phyloP scores from a whole-genome alignment of 2,113 vertebrate species.

The Mastomys natalensis region DNA sequence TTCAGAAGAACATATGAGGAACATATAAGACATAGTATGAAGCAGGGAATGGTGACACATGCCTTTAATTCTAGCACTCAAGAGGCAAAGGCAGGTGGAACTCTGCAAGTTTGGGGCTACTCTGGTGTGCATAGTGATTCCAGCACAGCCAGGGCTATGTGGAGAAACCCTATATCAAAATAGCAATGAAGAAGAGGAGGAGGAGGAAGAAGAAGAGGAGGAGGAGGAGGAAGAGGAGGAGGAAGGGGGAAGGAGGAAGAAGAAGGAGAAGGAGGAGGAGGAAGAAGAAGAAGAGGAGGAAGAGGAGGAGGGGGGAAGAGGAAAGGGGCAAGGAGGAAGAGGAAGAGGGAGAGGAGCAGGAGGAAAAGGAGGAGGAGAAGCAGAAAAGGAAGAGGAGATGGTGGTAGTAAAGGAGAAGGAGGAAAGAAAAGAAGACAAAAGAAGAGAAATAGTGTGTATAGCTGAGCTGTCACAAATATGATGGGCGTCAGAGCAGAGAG shows the following conservation, averaged over 20 bases:
- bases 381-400: too few relatives aligned
- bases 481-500: not conserved
- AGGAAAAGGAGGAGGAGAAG: too few relatives aligned
- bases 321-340: too few relatives aligned
- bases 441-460: rapidly evolving
- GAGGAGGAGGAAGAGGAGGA: too few relatives aligned
- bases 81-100: not conserved
- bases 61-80: not conserved
- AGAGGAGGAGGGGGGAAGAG: too few relatives aligned
- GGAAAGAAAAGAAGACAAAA: not conserved
- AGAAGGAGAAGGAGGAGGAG: too few relatives aligned
- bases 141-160: too few relatives aligned
- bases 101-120: not conserved
- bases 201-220: rapidly evolving
- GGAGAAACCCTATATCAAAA: not conserved
- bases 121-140: not conserved
- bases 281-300: too few relatives aligned
- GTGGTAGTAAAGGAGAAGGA: too few relatives aligned
- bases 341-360: too few relatives aligned
- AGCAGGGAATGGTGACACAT: not conserved
- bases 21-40: rapidly evolving
- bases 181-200: not conserved
- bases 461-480: rapidly evolving
- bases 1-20: not conserved
- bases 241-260: too few relatives aligned